Conservation (phyloP, 2,888 invertebrate genomes). For the Chromoteleia sp. region DNA sequence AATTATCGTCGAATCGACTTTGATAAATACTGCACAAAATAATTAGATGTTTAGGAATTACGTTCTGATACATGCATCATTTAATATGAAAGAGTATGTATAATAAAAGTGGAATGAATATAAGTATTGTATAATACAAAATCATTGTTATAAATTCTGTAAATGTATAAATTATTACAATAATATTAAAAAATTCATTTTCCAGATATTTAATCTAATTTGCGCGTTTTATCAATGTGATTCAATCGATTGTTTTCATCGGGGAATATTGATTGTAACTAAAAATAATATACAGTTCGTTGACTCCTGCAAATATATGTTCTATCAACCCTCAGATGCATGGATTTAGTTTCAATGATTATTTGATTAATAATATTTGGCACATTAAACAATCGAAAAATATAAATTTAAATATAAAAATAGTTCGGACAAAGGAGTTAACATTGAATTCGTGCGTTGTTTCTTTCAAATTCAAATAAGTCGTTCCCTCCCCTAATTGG, state of each 20-base stretch:
- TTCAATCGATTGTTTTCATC: not conserved
- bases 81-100: too few relatives aligned
- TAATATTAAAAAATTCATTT: too few relatives aligned
- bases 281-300: not conserved
- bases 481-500: not conserved
- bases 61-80: too few relatives aligned
- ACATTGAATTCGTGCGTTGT: not conserved
- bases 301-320: not conserved
- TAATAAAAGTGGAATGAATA: too few relatives aligned
- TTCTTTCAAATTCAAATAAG: not conserved
- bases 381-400: not conserved
- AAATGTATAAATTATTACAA: too few relatives aligned
- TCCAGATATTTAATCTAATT: too few relatives aligned
- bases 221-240: not conserved
- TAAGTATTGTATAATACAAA: too few relatives aligned
- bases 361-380: constrained; percentile 1
- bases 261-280: not conserved
- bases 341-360: not conserved
- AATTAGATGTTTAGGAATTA: too few relatives aligned
- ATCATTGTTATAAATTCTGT: too few relatives aligned
- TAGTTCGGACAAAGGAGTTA: not conserved
- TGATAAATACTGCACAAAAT: too few relatives aligned
- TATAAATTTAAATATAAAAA: not conserved
- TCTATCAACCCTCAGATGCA: constrained; percentile 1
- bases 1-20: not conserved